Evolutionary conservation across 1,140 invertebrate species (phyloP).

Genomic region (Ruditapes philippinarum): DNA sequence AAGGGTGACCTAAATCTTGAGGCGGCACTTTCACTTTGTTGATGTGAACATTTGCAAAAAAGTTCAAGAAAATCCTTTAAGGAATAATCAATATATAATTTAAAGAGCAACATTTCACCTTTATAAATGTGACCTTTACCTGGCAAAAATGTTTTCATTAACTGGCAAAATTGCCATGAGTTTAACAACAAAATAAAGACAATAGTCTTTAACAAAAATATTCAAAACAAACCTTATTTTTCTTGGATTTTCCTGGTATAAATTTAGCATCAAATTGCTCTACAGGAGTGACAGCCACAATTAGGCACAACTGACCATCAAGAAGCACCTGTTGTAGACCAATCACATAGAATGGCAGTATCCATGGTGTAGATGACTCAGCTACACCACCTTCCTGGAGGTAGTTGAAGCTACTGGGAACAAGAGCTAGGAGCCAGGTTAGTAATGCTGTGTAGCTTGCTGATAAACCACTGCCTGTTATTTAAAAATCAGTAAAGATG

Average conservation of each 20-base stretch:
- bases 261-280: constrained; percentile 74
- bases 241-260: constrained; percentile 73
- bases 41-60: too few relatives aligned
- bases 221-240: constrained; percentile 79
- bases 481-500: too few relatives aligned
- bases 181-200: too few relatives aligned
- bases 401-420: constrained; percentile 81
- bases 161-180: too few relatives aligned
- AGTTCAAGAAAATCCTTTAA: too few relatives aligned
- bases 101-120: too few relatives aligned
- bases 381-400: constrained; percentile 55
- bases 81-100: too few relatives aligned
- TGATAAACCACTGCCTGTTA: constrained; percentile 80
- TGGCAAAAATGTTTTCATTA: too few relatives aligned
- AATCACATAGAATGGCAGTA: constrained; percentile 82
- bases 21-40: too few relatives aligned
- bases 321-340: constrained; percentile 84
- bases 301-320: constrained; percentile 81
- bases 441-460: constrained; percentile 82
- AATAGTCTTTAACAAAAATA: too few relatives aligned
- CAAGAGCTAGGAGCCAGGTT: constrained; percentile 83
- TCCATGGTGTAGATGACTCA: constrained; percentile 21
- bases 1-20: too few relatives aligned
- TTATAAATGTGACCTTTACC: too few relatives aligned
- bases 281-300: constrained; percentile 79